Evolutionary conservation across 1,140 invertebrate species (phyloP), one percentile per base, ranked within the genome.

Genomic region (Scaptomyza graminum): DNA sequence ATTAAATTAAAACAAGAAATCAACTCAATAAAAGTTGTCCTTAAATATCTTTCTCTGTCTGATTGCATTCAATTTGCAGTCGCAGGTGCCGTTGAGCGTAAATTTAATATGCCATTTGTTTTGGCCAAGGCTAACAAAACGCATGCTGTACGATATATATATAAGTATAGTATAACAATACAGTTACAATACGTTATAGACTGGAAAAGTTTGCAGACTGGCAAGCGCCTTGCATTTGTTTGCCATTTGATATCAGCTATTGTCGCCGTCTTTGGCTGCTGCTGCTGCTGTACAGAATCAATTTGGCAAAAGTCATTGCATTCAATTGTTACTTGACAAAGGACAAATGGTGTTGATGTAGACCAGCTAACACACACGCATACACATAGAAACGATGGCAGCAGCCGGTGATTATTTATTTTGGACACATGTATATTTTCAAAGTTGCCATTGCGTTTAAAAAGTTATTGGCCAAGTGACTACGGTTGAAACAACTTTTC

Each of bases 231-330:
- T 61, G 43, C 50, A 72, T 67, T 64, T 81, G 74, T 80, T 84
- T 76, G 84, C 68, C 77, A 64, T 74, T 71, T 74, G 68, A 74
- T 82, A 50, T 59, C 62, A 51, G 57, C 69, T 65, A 75, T 78
- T 84, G 81, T 79, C 47, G 79, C 63, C 79, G 44, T 46, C 43
- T 59, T n/a, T 16, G 54, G 46, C 52, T 59, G 55, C 67, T 37
- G 37, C 54, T 63, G 37, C 44, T 74, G 57, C 78, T 75, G 64
- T 85, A 71, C 60, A 77, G 82, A 85, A 87, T 85, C 82, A 85
- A 85, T 85, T 85, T 85, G 82, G 82, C 82, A 87, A 87, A 85
- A 85, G 82, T 85, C 82, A 85, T 85, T 87, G 82, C 82, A 85
- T 85, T 85, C 82, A 85, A 87, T 85, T 85, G 82, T 85, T 84